phyloP scores from a whole-genome alignment of 1,140 invertebrate genomes.

The Pseudomyrmex gracilis region DNA sequence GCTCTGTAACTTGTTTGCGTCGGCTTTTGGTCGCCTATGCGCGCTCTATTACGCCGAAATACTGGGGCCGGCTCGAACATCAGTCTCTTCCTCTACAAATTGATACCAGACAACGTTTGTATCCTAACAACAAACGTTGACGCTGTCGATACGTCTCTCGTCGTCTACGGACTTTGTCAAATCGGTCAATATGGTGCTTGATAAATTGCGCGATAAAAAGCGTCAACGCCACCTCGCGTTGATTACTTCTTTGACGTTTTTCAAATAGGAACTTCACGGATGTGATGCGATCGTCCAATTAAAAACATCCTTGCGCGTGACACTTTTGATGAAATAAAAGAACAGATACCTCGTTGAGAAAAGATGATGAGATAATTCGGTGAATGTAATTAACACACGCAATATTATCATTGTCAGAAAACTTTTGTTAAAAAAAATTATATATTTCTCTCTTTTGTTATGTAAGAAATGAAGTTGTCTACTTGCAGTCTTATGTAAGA shows the following conservation, averaged over 20 bases:
- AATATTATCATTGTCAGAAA: not conserved
- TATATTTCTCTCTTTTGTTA: not conserved
- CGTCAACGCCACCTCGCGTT: slow-evolving; percentile 26
- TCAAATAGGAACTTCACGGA: slow-evolving; percentile 21
- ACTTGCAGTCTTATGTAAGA: not conserved
- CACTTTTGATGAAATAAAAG: not conserved
- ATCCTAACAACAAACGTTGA: slow-evolving; percentile 69
- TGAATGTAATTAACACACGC: not conserved
- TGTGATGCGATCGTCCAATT: slow-evolving; percentile 27
- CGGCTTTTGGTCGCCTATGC: slow-evolving; percentile 65
- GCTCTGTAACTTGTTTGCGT: slow-evolving; percentile 71
- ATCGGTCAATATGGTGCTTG: slow-evolving; percentile 47
- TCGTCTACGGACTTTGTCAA: slow-evolving; percentile 4
- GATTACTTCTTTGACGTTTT: slow-evolving; percentile 58
- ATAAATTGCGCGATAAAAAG: slow-evolving; percentile 62
- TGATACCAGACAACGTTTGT: slow-evolving; percentile 70
- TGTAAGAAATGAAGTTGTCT: not conserved
- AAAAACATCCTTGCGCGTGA: slow-evolving; percentile 14
- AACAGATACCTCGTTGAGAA: not conserved
- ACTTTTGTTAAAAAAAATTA: too few relatives aligned
- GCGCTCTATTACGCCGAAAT: slow-evolving; percentile 72
- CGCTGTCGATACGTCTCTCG: slow-evolving; percentile 53
- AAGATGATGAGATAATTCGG: not conserved
- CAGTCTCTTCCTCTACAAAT: slow-evolving; percentile 66
- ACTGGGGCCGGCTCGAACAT: slow-evolving; percentile 61